phyloP scores from a whole-genome alignment of 2,797 vertebrate genomes.

The Poeciliopsis turneri region DNA sequence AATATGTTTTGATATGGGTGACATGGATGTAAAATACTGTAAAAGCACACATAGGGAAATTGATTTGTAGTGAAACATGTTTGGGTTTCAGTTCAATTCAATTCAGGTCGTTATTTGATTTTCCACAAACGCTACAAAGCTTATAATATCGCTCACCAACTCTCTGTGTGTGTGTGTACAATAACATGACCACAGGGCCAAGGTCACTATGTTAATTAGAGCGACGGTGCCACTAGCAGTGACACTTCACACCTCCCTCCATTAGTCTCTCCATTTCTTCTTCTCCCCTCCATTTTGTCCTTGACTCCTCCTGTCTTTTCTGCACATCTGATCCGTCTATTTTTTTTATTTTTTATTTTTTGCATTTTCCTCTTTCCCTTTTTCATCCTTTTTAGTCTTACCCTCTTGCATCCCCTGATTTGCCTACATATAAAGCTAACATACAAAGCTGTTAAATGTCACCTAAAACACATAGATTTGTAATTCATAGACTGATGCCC shows the following conservation, averaged over 20 bases:
- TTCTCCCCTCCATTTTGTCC: conserved; percentile 60
- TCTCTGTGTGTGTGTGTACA: conserved; percentile 23
- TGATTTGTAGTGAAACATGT: conserved; percentile 12
- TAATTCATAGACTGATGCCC: neutral
- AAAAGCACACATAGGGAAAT: conserved; percentile 3
- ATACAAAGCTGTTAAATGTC: neutral
- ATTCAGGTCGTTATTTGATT: conserved; percentile 1
- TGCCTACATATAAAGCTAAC: neutral
- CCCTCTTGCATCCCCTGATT: neutral
- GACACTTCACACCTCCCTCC: conserved; percentile 75
- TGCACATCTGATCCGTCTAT: conserved; percentile 19
- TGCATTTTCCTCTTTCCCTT: conserved; percentile 18
- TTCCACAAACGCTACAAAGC: neutral
- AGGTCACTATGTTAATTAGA: conserved; percentile 80
- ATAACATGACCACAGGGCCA: conserved; percentile 63
- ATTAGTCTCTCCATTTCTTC: conserved; percentile 42
- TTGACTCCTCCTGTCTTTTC: conserved; percentile 49
- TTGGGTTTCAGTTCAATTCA: conserved; percentile 23
- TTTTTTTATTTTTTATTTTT: conserved; percentile 21
- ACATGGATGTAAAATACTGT: conserved; percentile 7
- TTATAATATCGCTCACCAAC: conserved; percentile 17
- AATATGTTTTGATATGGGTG: neutral
- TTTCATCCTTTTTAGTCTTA: conserved; percentile 38
- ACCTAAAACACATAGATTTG: neutral
- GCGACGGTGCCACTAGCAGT: conserved; percentile 67